These are phyloP conservation scores for Gyrodactylus salaris DNA, from an alignment of 1,140 invertebrate genomes.

Conservation along the genomic window DNA sequence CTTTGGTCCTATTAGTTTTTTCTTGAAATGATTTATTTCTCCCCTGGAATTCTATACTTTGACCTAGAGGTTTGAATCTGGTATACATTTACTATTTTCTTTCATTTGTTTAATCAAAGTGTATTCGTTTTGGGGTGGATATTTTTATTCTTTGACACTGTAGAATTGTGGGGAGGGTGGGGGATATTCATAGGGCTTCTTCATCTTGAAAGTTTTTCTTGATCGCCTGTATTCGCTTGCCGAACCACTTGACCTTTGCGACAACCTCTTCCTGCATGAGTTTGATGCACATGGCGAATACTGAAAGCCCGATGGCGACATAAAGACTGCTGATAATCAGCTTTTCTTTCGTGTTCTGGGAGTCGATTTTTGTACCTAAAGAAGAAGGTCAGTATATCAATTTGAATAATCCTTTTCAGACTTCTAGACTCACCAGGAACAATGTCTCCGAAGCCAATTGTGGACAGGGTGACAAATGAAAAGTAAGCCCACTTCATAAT, in stretches of 20 bases:
- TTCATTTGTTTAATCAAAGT: no score
- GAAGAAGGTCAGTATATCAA: background rate
- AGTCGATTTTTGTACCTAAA: conserved; percentile 1
- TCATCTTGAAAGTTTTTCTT: conserved; percentile 1
- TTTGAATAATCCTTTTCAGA: conserved; percentile 9
- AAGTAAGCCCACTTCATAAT: conserved; percentile 66
- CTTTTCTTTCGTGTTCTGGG: conserved; percentile 14
- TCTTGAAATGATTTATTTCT: no score
- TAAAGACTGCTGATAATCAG: conserved; percentile 47
- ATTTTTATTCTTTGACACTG: no score
- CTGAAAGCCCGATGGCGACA: conserved; percentile 40
- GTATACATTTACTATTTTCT: no score
- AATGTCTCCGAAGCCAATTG: conserved; percentile 69
- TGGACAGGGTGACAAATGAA: conserved; percentile 46
- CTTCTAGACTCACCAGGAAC: conserved; percentile 28
- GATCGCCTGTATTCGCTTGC: conserved; percentile 2
- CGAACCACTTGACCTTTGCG: conserved; percentile 32
- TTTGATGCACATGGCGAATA: conserved; percentile 57
- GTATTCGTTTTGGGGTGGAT: no score
- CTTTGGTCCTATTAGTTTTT: no score
- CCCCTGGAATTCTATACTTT: no score
- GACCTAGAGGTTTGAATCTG: no score
- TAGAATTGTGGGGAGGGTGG: no score
- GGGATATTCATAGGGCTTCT: background rate
- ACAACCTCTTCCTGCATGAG: conserved; percentile 52